These are phyloP conservation scores for Lacerta bilineata DNA, from an alignment of 2,797 vertebrate species.

Conservation along the genomic window DNA sequence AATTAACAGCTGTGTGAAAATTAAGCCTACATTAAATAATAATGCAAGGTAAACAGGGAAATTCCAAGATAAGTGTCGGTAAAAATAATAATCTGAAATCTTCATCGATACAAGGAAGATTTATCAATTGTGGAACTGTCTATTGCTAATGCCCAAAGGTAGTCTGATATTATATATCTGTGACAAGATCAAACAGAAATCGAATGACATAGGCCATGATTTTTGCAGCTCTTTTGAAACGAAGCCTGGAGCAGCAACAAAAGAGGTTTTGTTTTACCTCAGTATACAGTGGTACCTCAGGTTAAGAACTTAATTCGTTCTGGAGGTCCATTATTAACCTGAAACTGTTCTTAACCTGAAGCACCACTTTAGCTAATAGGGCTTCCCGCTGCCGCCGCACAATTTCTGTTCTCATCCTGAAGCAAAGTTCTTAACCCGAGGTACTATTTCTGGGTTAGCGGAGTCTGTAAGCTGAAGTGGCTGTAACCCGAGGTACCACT, in stretches of 20 bases:
- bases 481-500: no score
- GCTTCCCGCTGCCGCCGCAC: no score
- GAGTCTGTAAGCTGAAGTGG: no score
- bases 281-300: neutral
- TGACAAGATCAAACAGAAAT: slow-evolving; percentile 8
- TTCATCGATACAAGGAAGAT: neutral
- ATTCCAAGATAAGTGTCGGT: slow-evolving; percentile 12
- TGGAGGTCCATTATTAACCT: no score
- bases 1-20: neutral
- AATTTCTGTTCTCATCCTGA: no score
- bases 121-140: slow-evolving; percentile 6
- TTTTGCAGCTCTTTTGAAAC: neutral
- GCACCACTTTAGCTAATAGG: no score
- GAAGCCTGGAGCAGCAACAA: neutral
- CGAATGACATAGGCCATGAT: neutral
- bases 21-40: neutral
- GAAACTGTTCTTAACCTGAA: no score
- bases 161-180: neutral
- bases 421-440: no score
- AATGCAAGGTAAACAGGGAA: slow-evolving; percentile 12
- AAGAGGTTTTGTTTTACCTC: neutral
- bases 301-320: no score
- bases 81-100: slow-evolving; percentile 26
- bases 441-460: no score
- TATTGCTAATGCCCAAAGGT: slow-evolving; percentile 16